These are phyloP conservation scores for Saxidomus purpurata DNA, from an alignment of 1,140 invertebrate species.

Conservation along the genomic window DNA sequence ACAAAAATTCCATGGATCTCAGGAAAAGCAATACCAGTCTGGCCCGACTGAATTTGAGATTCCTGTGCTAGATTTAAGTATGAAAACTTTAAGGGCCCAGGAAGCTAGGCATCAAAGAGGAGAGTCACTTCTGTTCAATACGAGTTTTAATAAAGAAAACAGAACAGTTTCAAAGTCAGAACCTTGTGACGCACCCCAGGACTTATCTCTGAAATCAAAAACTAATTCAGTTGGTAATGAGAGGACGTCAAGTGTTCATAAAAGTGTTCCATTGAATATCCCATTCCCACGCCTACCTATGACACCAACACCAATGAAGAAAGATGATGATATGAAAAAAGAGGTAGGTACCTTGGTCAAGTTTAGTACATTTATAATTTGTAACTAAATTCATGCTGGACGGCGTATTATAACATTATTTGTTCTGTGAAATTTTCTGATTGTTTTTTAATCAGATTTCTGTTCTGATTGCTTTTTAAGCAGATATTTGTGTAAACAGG, in stretches of 20 bases:
- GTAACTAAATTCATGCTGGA: no score
- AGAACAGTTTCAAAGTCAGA: not conserved
- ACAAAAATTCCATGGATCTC: constrained; percentile 46
- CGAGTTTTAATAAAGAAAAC: constrained; percentile 53
- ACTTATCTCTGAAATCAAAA: constrained; percentile 56
- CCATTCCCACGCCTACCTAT: constrained; percentile 22
- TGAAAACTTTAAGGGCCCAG: constrained; percentile 62
- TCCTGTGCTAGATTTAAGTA: constrained; percentile 61
- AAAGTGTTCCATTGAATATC: constrained; percentile 60
- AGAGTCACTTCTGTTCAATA: constrained; percentile 60
- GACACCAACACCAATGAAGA: not conserved
- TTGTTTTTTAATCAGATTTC: no score
- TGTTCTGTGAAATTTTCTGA: no score
- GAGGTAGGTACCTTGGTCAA: constrained; percentile 35
- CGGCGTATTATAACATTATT: no score
- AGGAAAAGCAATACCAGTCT: constrained; percentile 19
- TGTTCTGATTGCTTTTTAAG: no score
- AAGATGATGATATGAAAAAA: constrained; percentile 23
- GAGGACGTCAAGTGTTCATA: constrained; percentile 6
- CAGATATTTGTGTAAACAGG: no score
- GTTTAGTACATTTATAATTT: not conserved
- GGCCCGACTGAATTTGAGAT: constrained; percentile 3
- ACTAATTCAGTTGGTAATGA: constrained; percentile 6
- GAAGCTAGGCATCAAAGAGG: constrained; percentile 62
- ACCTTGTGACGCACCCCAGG: constrained; percentile 42